Evolutionary conservation across 1,140 invertebrate genomes (phyloP).

Genomic region (Caenorhabditis briggsae): DNA sequence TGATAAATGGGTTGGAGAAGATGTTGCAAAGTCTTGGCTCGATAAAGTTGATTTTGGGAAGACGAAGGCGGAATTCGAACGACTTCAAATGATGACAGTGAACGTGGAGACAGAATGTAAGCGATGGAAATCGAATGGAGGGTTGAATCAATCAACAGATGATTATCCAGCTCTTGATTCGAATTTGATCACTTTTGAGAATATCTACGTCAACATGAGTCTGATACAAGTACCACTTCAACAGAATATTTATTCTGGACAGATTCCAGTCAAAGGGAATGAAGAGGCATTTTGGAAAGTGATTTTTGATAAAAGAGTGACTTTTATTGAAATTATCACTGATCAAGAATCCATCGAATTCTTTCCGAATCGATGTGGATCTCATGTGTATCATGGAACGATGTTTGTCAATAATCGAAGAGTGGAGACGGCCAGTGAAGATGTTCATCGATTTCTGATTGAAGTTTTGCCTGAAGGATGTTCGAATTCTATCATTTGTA

Average conservation of each 20-base stretch:
- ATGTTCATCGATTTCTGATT: conserved; percentile 29
- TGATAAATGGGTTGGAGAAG: not conserved
- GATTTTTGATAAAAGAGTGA: not conserved
- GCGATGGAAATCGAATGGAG: not conserved
- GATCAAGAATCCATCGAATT: not conserved
- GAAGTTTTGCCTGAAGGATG: conserved; percentile 5
- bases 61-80: not conserved
- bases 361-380: not conserved
- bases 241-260: not conserved
- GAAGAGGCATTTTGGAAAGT: conserved; percentile 23
- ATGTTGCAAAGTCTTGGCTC: not conserved
- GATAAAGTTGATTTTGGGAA: not conserved
- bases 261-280: not conserved
- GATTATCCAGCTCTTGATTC: not conserved
- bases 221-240: not conserved
- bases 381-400: not conserved
- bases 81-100: not conserved
- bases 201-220: not conserved
- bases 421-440: conserved; percentile 8
- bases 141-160: not conserved
- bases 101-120: not conserved
- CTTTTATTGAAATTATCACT: not conserved
- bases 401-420: conserved; percentile 19
- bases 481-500: conserved; percentile 41
- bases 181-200: not conserved